Evolutionary conservation across 2,797 vertebrate genomes (phyloP).

Genomic region (Lagorchestes hirsutus): DNA sequence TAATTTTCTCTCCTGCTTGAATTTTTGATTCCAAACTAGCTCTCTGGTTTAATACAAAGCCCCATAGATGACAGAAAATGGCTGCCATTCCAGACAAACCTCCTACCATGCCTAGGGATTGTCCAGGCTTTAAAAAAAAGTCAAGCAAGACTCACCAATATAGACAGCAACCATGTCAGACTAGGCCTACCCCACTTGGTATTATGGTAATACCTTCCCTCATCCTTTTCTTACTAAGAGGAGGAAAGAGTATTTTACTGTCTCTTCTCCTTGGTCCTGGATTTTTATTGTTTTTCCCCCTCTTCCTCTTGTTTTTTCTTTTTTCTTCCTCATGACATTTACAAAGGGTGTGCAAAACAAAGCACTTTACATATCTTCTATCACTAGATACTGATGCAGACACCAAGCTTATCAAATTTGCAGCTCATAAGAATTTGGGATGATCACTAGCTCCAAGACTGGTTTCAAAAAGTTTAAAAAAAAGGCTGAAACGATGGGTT

Average conservation of each 20-base stretch:
- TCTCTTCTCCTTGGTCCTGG: neutral
- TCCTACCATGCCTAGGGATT: neutral
- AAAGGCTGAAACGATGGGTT: neutral
- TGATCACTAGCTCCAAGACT: neutral
- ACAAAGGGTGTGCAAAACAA: neutral
- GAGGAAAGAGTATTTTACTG: neutral
- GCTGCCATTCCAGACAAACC: neutral
- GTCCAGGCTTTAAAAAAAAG: neutral
- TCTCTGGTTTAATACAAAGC: neutral
- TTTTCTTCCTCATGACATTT: neutral
- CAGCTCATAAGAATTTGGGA: neutral
- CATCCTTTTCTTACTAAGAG: neutral
- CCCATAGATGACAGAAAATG: neutral
- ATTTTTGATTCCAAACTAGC: neutral
- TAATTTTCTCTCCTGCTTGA: neutral
- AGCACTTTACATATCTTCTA: neutral
- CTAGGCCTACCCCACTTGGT: neutral
- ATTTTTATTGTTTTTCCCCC: neutral
- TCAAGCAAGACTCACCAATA: neutral
- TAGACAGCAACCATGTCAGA: neutral
- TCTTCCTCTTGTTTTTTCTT: neutral
- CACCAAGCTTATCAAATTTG: neutral
- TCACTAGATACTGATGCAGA: neutral
- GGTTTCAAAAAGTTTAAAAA: neutral
- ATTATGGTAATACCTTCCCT: neutral